Evolutionary conservation across 1,140 invertebrate genomes (phyloP).

Genomic region (Eulimnadia texana): DNA sequence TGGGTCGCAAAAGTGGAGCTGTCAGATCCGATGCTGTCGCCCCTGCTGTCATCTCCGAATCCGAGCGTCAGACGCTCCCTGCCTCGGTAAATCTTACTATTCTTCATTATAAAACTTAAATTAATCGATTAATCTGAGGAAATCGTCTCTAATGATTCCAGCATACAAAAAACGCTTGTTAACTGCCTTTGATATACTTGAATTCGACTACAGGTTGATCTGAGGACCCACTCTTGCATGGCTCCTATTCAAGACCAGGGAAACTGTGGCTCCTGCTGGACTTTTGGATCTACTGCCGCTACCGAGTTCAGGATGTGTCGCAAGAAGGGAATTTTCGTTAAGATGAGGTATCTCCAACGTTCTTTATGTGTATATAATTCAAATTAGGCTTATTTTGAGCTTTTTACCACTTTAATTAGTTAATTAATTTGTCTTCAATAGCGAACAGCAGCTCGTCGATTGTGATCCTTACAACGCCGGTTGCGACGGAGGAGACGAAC

Average conservation of each 20-base stretch:
- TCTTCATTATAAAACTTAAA: neutral
- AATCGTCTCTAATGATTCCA: too few relatives aligned
- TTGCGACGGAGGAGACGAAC: neutral
- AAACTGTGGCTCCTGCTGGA: constrained; percentile 14
- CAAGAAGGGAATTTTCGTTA: neutral
- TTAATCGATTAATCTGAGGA: neutral
- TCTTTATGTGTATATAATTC: too few relatives aligned
- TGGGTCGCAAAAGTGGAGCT: neutral
- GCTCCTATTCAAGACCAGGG: constrained; percentile 7
- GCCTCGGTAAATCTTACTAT: neutral
- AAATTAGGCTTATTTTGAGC: too few relatives aligned
- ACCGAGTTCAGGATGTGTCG: constrained; percentile 4
- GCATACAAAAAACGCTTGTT: too few relatives aligned
- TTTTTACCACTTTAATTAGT: too few relatives aligned
- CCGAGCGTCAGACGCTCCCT: neutral
- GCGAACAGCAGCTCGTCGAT: constrained; percentile 9
- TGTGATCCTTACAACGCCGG: neutral
- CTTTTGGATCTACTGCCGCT: constrained; percentile 6
- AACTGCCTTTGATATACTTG: too few relatives aligned
- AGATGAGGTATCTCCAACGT: neutral
- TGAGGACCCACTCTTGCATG: constrained; percentile 5
- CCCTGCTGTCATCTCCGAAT: neutral
- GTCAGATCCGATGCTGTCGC: neutral
- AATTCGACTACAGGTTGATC: too few relatives aligned
- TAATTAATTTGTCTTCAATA: neutral